phyloP scores from a whole-genome alignment of 2,113 vertebrate species.

The Arizona elegans region DNA sequence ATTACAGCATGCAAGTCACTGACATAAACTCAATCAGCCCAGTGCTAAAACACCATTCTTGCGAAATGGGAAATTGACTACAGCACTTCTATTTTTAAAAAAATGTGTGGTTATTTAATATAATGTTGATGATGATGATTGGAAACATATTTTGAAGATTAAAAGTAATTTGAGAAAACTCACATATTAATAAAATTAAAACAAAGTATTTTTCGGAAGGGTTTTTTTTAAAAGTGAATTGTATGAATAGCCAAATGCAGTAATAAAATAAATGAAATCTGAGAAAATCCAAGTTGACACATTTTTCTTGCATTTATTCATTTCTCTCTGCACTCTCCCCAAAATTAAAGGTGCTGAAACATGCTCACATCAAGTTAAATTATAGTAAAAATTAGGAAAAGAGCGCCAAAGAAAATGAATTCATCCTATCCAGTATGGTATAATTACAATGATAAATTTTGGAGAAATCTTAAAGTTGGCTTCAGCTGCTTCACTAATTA shows the following conservation, averaged over 20 bases:
- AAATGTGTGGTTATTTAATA: neutral
- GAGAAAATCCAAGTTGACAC: neutral
- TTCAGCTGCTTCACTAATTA: neutral
- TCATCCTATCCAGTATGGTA: neutral
- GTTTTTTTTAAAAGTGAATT: neutral
- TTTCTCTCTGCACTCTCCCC: neutral
- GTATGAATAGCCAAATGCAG: neutral
- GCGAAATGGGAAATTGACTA: neutral
- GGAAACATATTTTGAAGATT: neutral
- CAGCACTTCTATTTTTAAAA: neutral
- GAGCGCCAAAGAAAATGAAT: neutral
- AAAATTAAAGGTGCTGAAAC: neutral
- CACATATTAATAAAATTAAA: neutral
- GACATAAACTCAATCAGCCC: neutral
- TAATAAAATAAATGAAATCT: neutral
- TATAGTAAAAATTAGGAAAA: neutral
- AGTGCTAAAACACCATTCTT: neutral
- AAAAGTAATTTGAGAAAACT: neutral
- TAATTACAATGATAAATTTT: neutral
- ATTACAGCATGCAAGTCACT: neutral
- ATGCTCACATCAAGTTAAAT: neutral
- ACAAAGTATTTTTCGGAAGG: neutral
- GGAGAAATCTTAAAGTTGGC: neutral
- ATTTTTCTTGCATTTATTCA: neutral
- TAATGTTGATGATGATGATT: neutral